A percentile compares a stretch with the other conserved stretches of the same genome.
Evolutionary conservation across 2,888 invertebrate species (phyloP).

Genomic region (Melinopterus prodromus): DNA sequence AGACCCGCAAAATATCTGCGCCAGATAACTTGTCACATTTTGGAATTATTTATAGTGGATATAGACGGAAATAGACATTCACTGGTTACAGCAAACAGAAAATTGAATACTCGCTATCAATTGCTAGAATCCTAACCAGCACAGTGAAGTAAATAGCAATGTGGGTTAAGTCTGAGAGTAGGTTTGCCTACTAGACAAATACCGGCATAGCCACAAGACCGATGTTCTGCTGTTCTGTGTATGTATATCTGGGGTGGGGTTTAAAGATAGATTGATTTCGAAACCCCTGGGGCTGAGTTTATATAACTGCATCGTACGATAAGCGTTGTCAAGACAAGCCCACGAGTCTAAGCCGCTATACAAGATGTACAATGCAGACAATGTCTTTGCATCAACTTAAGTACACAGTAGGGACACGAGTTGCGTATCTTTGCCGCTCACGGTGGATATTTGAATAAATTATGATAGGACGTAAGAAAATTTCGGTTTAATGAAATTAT

Average conservation of each 20-base stretch:
- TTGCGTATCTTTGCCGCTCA: background rate
- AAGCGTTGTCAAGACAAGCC: background rate
- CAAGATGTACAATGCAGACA: conserved; percentile 4
- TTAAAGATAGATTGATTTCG: background rate
- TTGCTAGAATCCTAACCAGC: too few relatives aligned
- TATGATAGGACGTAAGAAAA: too few relatives aligned
- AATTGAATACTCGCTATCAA: too few relatives aligned
- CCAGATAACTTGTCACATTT: too few relatives aligned
- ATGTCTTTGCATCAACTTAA: background rate
- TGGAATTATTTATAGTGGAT: too few relatives aligned
- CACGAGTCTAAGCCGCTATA: background rate
- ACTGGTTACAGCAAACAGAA: too few relatives aligned
- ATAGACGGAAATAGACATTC: too few relatives aligned
- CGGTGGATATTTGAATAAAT: background rate
- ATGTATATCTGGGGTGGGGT: background rate
- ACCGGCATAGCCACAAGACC: background rate
- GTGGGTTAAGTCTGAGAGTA: background rate
- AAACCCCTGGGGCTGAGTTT: background rate
- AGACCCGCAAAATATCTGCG: too few relatives aligned
- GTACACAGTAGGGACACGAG: background rate
- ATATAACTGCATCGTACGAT: background rate
- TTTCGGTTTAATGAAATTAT: too few relatives aligned
- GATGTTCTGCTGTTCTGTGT: background rate
- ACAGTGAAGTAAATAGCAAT: too few relatives aligned
- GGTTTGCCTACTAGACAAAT: background rate